These are phyloP conservation scores for Macrochelys suwanniensis DNA, from an alignment of 2,797 vertebrate species.

Conservation along the genomic window DNA sequence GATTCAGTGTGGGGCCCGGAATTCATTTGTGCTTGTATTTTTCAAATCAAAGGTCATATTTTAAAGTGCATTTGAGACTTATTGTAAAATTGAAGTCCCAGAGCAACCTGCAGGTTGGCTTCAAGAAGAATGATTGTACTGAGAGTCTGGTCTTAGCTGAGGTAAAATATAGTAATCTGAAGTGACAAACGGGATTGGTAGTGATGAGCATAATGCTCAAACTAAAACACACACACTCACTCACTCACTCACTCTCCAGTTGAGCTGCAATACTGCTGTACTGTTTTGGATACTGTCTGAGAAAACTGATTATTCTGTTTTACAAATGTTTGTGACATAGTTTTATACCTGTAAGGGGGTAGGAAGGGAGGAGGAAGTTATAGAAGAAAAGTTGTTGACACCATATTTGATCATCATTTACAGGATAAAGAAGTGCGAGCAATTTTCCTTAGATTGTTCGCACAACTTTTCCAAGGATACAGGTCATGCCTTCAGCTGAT, in stretches of 20 bases:
- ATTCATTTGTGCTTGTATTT: neutral
- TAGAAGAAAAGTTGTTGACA: neutral
- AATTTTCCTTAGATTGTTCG: constrained; percentile 97
- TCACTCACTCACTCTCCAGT: neutral
- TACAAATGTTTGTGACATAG: neutral
- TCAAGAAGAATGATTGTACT: neutral
- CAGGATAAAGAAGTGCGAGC: constrained; percentile 98
- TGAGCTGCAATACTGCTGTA: neutral
- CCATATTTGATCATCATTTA: constrained; percentile 1
- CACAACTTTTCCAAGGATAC: constrained; percentile 99
- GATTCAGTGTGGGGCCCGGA: neutral
- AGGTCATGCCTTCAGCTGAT: constrained; percentile 98
- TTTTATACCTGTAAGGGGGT: neutral
- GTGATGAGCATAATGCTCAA: neutral
- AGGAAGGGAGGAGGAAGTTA: neutral
- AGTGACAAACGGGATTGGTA: neutral
- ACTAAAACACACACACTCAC: neutral
- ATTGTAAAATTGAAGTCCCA: neutral
- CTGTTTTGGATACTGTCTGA: neutral
- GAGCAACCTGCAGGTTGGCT: neutral
- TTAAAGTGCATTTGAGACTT: neutral
- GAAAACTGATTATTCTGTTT: neutral
- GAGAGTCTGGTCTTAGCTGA: neutral
- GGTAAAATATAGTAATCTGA: neutral
- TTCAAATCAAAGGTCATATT: neutral